These are phyloP conservation scores for Drosophila carrolli DNA, from an alignment of 1,140 invertebrate genomes.

Conservation along the genomic window DNA sequence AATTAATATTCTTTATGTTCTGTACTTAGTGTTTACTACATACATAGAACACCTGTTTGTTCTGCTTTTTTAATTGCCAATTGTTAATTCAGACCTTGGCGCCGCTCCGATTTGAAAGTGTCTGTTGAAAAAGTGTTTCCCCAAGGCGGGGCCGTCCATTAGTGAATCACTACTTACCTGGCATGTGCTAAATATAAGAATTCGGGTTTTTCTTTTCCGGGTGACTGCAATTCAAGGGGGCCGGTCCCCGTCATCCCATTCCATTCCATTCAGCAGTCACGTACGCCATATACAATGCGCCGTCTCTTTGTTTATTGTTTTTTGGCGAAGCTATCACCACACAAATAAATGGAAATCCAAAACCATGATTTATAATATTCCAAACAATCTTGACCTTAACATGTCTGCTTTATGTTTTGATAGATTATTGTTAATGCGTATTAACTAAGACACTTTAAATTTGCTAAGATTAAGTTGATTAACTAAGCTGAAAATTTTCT, in stretches of 20 bases:
- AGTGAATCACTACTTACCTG: constrained; percentile 25
- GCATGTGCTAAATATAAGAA: constrained; percentile 35
- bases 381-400: constrained; percentile 23
- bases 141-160: constrained; percentile 45
- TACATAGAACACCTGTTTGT: constrained; percentile 32
- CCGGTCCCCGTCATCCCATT: constrained; percentile 38
- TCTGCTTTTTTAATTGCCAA: constrained; percentile 31
- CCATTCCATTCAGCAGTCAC: constrained; percentile 52
- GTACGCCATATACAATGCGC: constrained; percentile 35
- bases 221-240: constrained; percentile 26
- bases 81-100: constrained; percentile 67
- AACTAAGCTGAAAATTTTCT: too few relatives aligned
- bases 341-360: background rate
- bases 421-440: background rate
- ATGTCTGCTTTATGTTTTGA: too few relatives aligned
- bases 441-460: background rate
- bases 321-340: background rate
- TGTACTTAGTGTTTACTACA: constrained; percentile 5
- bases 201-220: constrained; percentile 47
- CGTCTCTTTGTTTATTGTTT: constrained; percentile 24
- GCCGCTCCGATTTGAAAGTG: constrained; percentile 50
- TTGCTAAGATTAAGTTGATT: too few relatives aligned
- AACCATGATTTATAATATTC: constrained; percentile 6
- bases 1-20: background rate
- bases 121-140: constrained; percentile 47